phyloP scores from a whole-genome alignment of 1,140 invertebrate species.

The Mesaphorura yosii region DNA sequence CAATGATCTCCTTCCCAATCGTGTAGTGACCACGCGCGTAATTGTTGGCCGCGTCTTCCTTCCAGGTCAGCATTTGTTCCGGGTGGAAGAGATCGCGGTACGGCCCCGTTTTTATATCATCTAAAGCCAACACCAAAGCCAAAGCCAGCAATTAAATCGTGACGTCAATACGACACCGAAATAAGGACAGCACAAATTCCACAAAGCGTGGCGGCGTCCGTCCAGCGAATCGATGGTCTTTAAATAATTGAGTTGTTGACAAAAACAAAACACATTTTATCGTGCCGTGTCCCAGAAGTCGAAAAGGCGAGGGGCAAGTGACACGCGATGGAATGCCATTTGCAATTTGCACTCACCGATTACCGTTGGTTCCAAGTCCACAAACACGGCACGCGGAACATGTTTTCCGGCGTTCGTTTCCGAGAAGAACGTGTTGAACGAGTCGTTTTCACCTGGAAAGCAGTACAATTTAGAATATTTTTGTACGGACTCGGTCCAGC shows the following conservation, averaged over 20 bases:
- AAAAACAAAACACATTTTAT: too few relatives aligned
- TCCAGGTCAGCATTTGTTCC: constrained; percentile 56
- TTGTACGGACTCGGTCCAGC: constrained; percentile 33
- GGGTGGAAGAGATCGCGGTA: constrained; percentile 55
- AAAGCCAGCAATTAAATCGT: too few relatives aligned
- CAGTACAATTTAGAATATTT: too few relatives aligned
- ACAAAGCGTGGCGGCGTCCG: too few relatives aligned
- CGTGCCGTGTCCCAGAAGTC: too few relatives aligned
- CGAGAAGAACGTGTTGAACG: constrained; percentile 46
- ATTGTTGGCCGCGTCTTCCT: constrained; percentile 61
- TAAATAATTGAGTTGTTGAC: too few relatives aligned
- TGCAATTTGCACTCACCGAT: constrained; percentile 38
- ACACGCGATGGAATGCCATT: too few relatives aligned
- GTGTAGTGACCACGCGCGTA: constrained; percentile 49
- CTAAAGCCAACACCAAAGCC: constrained; percentile 32
- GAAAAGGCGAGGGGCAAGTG: too few relatives aligned
- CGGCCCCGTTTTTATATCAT: constrained; percentile 50
- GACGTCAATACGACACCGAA: too few relatives aligned
- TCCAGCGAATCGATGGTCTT: too few relatives aligned
- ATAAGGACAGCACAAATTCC: too few relatives aligned
- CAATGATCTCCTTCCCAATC: constrained; percentile 46
- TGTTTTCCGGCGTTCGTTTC: constrained; percentile 43
- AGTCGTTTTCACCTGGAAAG: constrained; percentile 44
- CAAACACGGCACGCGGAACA: constrained; percentile 44
- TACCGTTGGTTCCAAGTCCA: constrained; percentile 48